phyloP scores from a whole-genome alignment of 1,140 invertebrate species.

The Anastrepha obliqua region DNA sequence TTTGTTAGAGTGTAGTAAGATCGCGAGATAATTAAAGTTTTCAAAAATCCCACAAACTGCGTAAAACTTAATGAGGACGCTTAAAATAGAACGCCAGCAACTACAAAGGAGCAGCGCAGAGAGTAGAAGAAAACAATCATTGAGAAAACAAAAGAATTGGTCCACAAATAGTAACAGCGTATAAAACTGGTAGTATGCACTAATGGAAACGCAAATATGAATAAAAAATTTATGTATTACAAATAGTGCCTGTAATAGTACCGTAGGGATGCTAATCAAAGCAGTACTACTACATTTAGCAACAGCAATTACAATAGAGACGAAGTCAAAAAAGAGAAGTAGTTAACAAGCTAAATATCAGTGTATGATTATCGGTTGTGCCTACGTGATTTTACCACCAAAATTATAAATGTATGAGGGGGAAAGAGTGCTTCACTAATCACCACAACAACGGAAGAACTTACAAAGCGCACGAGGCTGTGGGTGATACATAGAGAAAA shows the following conservation, averaged over 20 bases:
- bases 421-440: background rate
- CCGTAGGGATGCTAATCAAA: background rate
- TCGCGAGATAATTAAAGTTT: background rate
- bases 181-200: background rate
- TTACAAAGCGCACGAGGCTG: background rate
- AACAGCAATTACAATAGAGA: background rate
- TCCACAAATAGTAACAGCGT: background rate
- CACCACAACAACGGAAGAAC: background rate
- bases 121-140: background rate
- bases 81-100: background rate
- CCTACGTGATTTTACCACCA: conserved; percentile 3
- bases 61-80: too few species aligned
- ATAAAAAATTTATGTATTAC: background rate
- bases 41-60: too few species aligned
- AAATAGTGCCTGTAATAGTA: background rate
- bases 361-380: background rate
- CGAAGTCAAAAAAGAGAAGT: conserved; percentile 2
- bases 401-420: background rate
- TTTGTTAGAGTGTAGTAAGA: background rate
- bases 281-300: background rate
- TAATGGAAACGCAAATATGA: background rate
- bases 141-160: background rate
- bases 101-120: background rate
- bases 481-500: background rate
- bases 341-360: background rate